Evolutionary conservation across 2,797 vertebrate species (phyloP), one percentile per base, ranked within the genome.

Genomic region (Nothura maculosa): DNA sequence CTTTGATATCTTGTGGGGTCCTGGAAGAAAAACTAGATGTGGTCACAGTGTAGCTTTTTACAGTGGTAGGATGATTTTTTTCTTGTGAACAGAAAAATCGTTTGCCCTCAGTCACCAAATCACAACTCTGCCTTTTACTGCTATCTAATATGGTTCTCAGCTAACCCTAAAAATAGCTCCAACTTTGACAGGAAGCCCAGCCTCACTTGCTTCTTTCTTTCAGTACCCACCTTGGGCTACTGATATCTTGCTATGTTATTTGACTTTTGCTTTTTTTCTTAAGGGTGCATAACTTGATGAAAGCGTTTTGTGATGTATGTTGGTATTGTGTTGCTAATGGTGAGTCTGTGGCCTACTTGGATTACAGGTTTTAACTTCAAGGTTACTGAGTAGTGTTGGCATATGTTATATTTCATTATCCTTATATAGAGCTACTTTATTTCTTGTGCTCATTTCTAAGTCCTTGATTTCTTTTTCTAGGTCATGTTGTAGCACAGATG

Each of bases 151-250:
- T 78, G 6, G 6, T 43, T 79, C 16, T 77, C 25, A 42, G 30
- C 47, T 47, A 40, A 75, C 47, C 62, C 19, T 52, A 5, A 79
- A 89, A 42, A 20, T 19, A 24, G 12, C 16, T 64, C n/a, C 22
- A 10, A 2, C 58, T 67, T 84, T 89, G 55, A 60, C 3, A 0
- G 12, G 6, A 87, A 79, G 5, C 79, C 30, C n/a, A 18, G 0
- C 27, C 12, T 68, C 66, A 6, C 10, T n/a, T 42, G 4, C 3
- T 50, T 28, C 0, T 47, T 42, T 63, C 66, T 68, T 12, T 6
- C 5, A 27, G 18, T 52, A 55, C 4, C 32, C 1, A 1, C 6
- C 21, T 20, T 54, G 0, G 54, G 76, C 80, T 81, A 38, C 24
- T 85, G 21, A 12, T 54, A 34, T 4, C 1, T 80, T 47, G n/a